phyloP scores from a whole-genome alignment of 2,797 vertebrate genomes.

The Discoglossus pictus region DNA sequence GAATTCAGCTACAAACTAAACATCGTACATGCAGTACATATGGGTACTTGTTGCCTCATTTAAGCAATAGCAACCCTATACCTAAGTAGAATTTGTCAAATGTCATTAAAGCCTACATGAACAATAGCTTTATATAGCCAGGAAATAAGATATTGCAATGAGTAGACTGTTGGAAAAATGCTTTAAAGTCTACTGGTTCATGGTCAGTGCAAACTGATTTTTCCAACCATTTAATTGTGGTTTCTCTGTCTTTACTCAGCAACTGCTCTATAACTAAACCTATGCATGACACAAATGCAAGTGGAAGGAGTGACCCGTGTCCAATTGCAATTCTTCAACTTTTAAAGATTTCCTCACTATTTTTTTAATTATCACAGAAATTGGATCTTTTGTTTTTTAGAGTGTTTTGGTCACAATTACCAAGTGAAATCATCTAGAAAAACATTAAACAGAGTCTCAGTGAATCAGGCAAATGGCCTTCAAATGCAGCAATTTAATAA shows the following conservation, averaged over 20 bases:
- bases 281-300: slow-evolving; percentile 37
- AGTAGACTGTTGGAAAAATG: slow-evolving; percentile 33
- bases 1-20: no score
- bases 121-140: slow-evolving; percentile 35
- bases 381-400: slow-evolving; percentile 8
- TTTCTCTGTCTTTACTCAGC: slow-evolving; percentile 27
- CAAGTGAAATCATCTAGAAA: slow-evolving; percentile 23
- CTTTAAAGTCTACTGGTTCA: slow-evolving; percentile 37
- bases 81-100: slow-evolving; percentile 9
- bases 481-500: no score
- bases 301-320: slow-evolving; percentile 1
- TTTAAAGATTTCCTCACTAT: slow-evolving; percentile 13
- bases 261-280: slow-evolving; percentile 17
- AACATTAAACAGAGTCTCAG: background rate
- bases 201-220: slow-evolving; percentile 37
- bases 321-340: slow-evolving; percentile 12
- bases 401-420: slow-evolving; percentile 21
- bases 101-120: slow-evolving; percentile 1
- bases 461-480: background rate
- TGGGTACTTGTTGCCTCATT: slow-evolving; percentile 19
- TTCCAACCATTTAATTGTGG: slow-evolving; percentile 26
- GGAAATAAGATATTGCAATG: slow-evolving; percentile 32
- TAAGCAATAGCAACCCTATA: slow-evolving; percentile 19
- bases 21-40: slow-evolving; percentile 33
- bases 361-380: slow-evolving; percentile 16